A percentile compares a stretch with the other conserved stretches of the same genome.
Conservation (phyloP, 2,113 vertebrate genomes). For the Apteryx mantelli region DNA sequence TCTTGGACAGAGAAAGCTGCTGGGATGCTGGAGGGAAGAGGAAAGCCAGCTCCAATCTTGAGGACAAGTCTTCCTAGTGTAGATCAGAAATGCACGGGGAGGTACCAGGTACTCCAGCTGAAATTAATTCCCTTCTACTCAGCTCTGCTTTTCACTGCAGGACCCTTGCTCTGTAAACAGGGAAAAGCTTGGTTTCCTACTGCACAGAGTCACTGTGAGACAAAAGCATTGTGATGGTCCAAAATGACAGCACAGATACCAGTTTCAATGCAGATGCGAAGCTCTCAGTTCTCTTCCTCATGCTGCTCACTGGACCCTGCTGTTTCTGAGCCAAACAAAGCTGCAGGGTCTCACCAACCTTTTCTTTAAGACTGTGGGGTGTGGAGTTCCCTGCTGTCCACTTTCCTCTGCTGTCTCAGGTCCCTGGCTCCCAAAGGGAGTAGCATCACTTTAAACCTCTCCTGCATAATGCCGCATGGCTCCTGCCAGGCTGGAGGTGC, state of each 20-base stretch:
- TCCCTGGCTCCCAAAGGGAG: not conserved
- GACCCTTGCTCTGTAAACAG: no score
- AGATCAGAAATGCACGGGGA: not conserved
- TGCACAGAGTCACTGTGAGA: not conserved
- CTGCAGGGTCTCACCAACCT: no score
- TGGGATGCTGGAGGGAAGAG: not conserved
- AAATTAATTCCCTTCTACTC: not conserved
- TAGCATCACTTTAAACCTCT: not conserved
- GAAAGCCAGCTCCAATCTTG: not conserved
- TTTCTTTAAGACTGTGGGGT: no score
- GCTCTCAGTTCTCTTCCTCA: no score
- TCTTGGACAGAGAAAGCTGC: not conserved
- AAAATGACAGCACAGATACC: not conserved
- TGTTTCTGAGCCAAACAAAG: not conserved
- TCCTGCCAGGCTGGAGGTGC: not conserved
- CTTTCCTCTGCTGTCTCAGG: not conserved
- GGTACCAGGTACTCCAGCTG: not conserved
- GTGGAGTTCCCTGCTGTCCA: not conserved
- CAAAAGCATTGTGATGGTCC: not conserved
- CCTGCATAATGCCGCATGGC: not conserved
- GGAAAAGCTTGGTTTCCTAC: not conserved
- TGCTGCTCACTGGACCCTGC: not conserved
- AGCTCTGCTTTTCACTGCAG: no score
- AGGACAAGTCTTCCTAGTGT: not conserved
- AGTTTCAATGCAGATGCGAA: not conserved